phyloP scores from a whole-genome alignment of 1,140 invertebrate species.

The Muscidifurax raptorellus region DNA sequence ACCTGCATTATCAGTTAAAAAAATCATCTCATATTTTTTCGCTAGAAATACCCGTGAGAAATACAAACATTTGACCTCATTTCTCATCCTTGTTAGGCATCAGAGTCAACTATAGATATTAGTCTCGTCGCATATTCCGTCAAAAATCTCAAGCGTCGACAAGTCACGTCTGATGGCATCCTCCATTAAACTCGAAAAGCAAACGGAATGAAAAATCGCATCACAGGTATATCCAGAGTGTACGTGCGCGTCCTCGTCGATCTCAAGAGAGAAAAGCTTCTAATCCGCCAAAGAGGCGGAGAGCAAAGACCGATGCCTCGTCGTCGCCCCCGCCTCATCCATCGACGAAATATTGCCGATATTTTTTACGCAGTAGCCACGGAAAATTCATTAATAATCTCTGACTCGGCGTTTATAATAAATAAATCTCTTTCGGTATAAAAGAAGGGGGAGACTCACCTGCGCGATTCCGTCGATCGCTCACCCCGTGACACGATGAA shows the following conservation, averaged over 20 bases:
- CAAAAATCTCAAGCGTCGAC: not conserved
- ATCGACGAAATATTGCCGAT: conserved; percentile 16
- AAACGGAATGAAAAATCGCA: conserved; percentile 5
- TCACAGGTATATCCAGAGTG: not conserved
- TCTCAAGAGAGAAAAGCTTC: not conserved
- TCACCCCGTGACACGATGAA: conserved; percentile 43
- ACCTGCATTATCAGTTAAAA: too few relatives aligned
- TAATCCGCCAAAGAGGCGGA: conserved; percentile 23
- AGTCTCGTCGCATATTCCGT: not conserved
- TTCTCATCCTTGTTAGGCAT: too few relatives aligned
- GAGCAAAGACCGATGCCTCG: not conserved
- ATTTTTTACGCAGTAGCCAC: conserved; percentile 28
- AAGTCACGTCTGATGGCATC: not conserved
- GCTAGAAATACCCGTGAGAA: too few relatives aligned
- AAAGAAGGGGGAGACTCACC: conserved; percentile 4
- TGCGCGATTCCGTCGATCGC: conserved; percentile 44
- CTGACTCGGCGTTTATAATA: conserved; percentile 40
- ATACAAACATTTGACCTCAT: too few relatives aligned
- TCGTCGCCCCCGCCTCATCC: not conserved
- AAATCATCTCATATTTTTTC: too few relatives aligned
- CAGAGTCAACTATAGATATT: too few relatives aligned
- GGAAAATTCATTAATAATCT: conserved; percentile 46
- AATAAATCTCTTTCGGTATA: conserved; percentile 29
- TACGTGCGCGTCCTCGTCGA: not conserved
- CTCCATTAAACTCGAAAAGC: not conserved